Evolutionary conservation across 2,113 vertebrate genomes (phyloP).

Genomic region (Tricholaema leucomelas): DNA sequence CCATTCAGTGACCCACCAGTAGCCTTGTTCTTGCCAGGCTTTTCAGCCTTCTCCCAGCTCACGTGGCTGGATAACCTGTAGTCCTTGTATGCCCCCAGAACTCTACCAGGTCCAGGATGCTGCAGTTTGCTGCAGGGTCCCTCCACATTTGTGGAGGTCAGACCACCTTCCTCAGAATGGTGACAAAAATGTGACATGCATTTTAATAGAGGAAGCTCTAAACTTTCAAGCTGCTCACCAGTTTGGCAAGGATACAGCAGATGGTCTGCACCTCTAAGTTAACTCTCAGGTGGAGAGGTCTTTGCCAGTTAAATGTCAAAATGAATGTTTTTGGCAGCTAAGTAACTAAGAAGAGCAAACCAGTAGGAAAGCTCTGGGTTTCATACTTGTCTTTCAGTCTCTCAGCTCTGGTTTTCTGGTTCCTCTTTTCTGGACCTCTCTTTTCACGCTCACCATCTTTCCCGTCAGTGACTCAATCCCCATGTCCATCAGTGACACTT

Average conservation of each 20-base stretch:
- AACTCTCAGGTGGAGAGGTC: neutral
- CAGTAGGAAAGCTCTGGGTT: neutral
- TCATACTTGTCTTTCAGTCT: accelerated
- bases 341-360: neutral
- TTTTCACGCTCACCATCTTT: neutral
- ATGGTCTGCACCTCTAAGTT: neutral
- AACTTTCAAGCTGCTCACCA: neutral
- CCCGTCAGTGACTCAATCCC: neutral
- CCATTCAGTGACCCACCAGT: neutral
- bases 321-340: neutral
- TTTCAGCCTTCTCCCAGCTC: neutral
- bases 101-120: too few relatives aligned
- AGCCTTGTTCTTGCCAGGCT: neutral
- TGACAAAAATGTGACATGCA: accelerated
- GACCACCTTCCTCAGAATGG: neutral
- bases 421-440: neutral
- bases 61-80: neutral
- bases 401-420: neutral
- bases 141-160: neutral
- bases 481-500: neutral
- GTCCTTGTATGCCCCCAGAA: neutral
- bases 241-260: neutral
- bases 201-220: neutral
- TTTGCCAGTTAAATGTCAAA: neutral
- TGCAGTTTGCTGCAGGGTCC: neutral